phyloP scores from a whole-genome alignment of 1,140 invertebrate species.

The Melipona quadrifasciata region DNA sequence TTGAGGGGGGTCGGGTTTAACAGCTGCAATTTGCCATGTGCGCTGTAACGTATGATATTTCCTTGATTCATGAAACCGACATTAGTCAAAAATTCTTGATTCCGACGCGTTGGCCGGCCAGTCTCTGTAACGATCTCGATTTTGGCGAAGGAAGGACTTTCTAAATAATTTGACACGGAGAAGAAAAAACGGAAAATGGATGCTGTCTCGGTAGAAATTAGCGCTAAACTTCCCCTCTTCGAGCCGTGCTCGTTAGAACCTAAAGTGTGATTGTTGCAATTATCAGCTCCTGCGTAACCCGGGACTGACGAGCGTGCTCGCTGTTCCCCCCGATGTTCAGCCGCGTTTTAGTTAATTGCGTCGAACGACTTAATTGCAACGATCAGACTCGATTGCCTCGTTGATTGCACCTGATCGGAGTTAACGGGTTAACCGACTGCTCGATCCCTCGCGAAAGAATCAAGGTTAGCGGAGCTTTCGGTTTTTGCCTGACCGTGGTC shows the following conservation, averaged over 20 bases:
- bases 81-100: conserved; percentile 1
- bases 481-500: conserved; percentile 51
- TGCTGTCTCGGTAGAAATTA: neutral
- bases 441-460: conserved; percentile 48
- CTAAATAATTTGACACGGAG: too few relatives aligned
- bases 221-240: neutral
- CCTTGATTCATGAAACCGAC: neutral
- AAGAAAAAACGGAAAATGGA: neutral
- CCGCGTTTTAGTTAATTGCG: neutral
- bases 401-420: conserved; percentile 34
- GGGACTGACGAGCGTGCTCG: neutral
- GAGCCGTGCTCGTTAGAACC: neutral
- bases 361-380: conserved; percentile 8
- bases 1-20: conserved; percentile 1
- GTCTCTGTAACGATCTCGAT: neutral
- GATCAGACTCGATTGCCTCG: conserved; percentile 24
- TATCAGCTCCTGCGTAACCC: neutral
- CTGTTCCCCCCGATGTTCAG: conserved; percentile 1
- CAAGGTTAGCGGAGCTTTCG: conserved; percentile 62
- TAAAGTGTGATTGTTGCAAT: neutral
- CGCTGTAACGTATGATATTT: neutral
- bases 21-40: neutral
- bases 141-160: neutral
- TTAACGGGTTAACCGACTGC: conserved; percentile 44
- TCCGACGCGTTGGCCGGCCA: neutral